Evolutionary conservation across 2,113 vertebrate genomes (phyloP).

Genomic region (Fulica atra): DNA sequence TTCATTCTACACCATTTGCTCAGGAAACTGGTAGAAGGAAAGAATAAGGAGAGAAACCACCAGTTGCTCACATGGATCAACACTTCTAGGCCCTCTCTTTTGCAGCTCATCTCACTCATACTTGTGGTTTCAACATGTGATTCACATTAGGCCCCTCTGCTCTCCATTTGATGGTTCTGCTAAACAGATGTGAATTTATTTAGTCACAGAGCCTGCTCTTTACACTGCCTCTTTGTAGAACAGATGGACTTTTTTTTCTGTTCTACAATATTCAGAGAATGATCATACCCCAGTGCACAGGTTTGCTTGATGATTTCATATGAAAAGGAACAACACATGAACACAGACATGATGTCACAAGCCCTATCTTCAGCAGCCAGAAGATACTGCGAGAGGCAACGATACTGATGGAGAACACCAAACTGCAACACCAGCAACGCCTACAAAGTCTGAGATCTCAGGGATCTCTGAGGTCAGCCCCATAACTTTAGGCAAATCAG

Average conservation of each 20-base stretch:
- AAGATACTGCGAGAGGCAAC: fast-evolving
- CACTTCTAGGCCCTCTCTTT: slow-evolving; percentile 56
- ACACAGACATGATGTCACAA: background rate
- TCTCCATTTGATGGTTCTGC: slow-evolving; percentile 55
- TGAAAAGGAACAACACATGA: background rate
- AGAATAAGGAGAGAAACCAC: slow-evolving; percentile 50
- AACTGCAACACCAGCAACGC: background rate
- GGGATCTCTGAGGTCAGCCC: background rate
- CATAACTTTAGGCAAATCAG: background rate
- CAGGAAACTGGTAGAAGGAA: background rate
- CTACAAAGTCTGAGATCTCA: background rate
- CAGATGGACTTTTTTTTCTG: slow-evolving; percentile 41
- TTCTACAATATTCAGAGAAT: background rate
- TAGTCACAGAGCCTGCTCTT: slow-evolving; percentile 59
- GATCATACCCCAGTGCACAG: background rate
- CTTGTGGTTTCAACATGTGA: slow-evolving; percentile 68
- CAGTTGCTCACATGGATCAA: slow-evolving; percentile 64
- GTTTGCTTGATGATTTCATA: background rate
- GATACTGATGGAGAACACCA: background rate
- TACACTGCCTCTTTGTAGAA: slow-evolving; percentile 47
- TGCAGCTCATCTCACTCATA: slow-evolving; percentile 59
- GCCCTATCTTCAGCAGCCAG: background rate
- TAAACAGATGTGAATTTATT: slow-evolving; percentile 71
- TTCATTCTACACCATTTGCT: background rate
- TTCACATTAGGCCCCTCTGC: slow-evolving; percentile 62